A percentile compares a stretch with the other conserved stretches of the same genome.
Conservation (phyloP, 2,113 vertebrate genomes). For the Platysternon megacephalum region DNA sequence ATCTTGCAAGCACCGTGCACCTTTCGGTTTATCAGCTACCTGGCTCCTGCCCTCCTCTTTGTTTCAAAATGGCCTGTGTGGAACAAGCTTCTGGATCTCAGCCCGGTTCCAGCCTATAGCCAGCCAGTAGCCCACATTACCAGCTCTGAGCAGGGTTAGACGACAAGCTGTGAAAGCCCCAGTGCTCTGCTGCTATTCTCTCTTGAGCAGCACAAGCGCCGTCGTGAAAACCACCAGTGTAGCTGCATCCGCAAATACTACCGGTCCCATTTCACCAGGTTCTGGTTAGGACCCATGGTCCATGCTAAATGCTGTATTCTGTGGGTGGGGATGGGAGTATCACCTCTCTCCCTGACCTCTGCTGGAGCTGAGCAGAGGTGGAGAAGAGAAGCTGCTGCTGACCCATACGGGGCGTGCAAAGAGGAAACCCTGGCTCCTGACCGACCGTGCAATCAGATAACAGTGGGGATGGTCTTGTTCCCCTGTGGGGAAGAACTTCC, state of each 20-base stretch:
- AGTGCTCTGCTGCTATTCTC: not conserved
- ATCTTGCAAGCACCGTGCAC: constrained; percentile 50
- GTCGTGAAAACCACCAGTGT: not conserved
- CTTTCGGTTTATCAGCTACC: not conserved
- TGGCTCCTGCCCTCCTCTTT: not conserved
- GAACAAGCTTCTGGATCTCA: not conserved
- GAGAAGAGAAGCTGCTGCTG: too few species aligned
- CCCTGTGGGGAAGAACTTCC: not conserved
- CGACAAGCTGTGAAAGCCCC: not conserved
- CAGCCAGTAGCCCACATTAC: not conserved
- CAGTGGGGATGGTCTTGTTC: not conserved
- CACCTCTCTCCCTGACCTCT: too few species aligned
- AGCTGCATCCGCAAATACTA: not conserved
- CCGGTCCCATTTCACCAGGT: not conserved
- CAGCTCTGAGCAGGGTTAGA: not conserved
- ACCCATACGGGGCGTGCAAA: not conserved
- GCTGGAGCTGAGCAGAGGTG: not conserved
- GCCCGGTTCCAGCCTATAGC: fast-evolving
- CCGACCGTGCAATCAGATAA: not conserved
- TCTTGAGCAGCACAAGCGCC: not conserved
- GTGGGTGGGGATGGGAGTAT: not conserved
- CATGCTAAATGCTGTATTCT: not conserved
- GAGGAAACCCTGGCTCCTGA: not conserved
- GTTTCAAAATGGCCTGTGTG: not conserved
- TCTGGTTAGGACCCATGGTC: not conserved